Base-by-base conservation (phyloP, 2,113 vertebrate genomes). In the cat (Felis catus) region DNA sequence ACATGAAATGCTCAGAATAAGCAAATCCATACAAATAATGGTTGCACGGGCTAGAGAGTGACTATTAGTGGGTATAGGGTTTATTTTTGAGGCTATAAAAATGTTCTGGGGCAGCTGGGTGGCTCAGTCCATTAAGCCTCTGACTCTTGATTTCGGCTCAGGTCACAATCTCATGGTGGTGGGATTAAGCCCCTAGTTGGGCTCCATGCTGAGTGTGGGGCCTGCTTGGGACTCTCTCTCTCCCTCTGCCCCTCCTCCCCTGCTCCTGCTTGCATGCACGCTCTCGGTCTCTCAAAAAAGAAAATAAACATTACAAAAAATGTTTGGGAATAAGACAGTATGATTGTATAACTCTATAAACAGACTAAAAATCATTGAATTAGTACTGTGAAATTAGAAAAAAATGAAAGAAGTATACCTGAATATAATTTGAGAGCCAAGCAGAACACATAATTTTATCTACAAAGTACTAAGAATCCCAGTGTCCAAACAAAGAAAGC, bases 371-470 rank as follows among this genome's bases (percentile, higher is more conserved):
- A n/a, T 15, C 33, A 74, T 3, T 65, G 25, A 84, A 65, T 39
- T n/a, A 4, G 53, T 58, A 74, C 39, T 74, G 71, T 55, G 33
- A 91, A 55, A 45, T 13, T 39, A 9, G 25, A 51, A 63, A 70
- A 88, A 88, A 29, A 31, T 12, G 10, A 41, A 39, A 58, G 5
- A 93, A 33, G 29, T 80, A 0, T 79, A 70, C 10, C 23, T 91
- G 65, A 81, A 80, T 70, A 25, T 91, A 92, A 95, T 92, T 55
- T 82, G 78, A 89, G 4, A 93, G 23, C 16, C 78, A 83, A 68
- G 55, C 23, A 89, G 14, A 89, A 68, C n/a, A 88, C 83, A 70
- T 21, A 73, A 61, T 33, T 94, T 89, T 74, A 89, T 41, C 78
- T 73, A 65, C 27, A 83, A 81, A 61, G 31, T 51, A 63, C 12